A percentile compares a stretch with the other conserved stretches of the same genome.
These are phyloP conservation scores for Caenorhabditis japonica DNA, from an alignment of 2,888 invertebrate species.

Conservation along the genomic window DNA sequence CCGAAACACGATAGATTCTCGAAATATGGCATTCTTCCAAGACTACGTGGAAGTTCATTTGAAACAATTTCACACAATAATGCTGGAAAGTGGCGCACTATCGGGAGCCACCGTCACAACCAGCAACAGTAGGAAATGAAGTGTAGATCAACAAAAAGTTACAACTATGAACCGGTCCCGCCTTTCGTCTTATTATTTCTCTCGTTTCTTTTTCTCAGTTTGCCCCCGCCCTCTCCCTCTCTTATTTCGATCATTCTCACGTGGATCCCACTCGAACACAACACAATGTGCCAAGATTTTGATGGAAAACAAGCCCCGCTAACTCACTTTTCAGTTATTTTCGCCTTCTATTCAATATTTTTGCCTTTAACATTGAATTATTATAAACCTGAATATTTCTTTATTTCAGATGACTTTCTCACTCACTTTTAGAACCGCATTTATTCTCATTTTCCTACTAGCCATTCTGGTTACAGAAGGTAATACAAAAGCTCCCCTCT, in stretches of 20 bases:
- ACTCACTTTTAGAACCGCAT: background rate
- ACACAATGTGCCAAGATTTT: too few species aligned
- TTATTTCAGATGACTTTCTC: constrained; percentile 1
- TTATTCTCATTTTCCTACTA: background rate
- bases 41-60: constrained; percentile 77
- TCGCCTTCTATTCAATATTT: too few species aligned
- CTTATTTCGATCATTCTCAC: too few species aligned
- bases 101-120: constrained; percentile 15
- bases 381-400: too few species aligned
- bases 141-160: background rate
- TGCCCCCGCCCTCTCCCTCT: too few species aligned
- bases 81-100: constrained; percentile 58
- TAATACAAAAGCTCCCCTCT: background rate
- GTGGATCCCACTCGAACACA: too few species aligned
- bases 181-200: background rate
- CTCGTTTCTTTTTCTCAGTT: background rate
- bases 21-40: constrained; percentile 69
- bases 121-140: constrained; percentile 13
- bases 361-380: too few species aligned
- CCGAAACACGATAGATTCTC: constrained; percentile 49
- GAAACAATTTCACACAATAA: constrained; percentile 74
- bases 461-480: background rate
- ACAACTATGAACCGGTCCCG: constrained; percentile 7
- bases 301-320: too few species aligned
- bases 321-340: constrained; percentile 1